phyloP scores from a whole-genome alignment of 2,888 invertebrate genomes.

The Euzophera pinguis region DNA sequence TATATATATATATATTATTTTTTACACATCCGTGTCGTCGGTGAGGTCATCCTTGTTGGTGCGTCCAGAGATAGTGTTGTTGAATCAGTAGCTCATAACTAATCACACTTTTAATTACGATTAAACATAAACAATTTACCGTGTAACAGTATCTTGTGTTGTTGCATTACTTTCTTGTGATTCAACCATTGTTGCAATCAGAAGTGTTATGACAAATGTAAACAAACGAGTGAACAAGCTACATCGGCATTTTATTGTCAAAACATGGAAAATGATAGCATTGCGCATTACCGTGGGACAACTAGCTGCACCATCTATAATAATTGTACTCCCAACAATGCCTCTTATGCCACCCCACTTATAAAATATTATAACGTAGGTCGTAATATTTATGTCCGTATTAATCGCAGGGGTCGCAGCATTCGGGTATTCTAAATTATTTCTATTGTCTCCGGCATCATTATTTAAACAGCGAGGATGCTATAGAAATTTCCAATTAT shows the following conservation, averaged over 20 bases:
- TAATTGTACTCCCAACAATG: constrained; percentile 17
- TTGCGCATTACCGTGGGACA: constrained; percentile 10
- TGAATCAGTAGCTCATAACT: too few species aligned
- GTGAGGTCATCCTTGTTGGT: too few species aligned
- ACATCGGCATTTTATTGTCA: background rate
- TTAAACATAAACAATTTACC: too few species aligned
- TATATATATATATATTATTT: too few species aligned
- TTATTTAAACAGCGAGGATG: constrained; percentile 34
- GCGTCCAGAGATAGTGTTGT: too few species aligned
- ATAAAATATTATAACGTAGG: constrained; percentile 26
- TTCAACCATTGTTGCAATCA: background rate
- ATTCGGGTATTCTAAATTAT: constrained; percentile 43
- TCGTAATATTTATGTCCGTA: constrained; percentile 54
- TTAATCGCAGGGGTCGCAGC: constrained; percentile 51
- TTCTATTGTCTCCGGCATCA: constrained; percentile 38
- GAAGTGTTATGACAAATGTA: background rate
- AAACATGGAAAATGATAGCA: constrained; percentile 5
- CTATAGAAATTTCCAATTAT: constrained; percentile 28
- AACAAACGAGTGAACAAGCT: background rate
- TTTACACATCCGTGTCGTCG: too few species aligned
- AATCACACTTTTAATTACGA: too few species aligned
- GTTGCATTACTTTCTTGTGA: background rate
- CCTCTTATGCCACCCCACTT: constrained; percentile 15
- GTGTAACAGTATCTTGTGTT: too few species aligned
- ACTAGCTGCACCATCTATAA: background rate